Conservation (phyloP, 2,888 invertebrate genomes). For the Tipula helvola region DNA sequence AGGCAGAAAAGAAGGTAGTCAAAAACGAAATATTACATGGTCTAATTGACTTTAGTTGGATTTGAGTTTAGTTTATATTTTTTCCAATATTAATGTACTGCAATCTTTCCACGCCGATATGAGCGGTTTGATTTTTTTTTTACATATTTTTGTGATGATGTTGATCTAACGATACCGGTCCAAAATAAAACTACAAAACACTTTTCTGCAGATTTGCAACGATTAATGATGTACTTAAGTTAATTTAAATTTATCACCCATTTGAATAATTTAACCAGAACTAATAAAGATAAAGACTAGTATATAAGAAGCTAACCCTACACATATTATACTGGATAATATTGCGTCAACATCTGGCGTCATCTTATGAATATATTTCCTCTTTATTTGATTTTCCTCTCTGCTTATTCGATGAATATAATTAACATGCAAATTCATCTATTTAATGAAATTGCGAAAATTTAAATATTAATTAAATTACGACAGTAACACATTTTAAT, state of each 20-base stretch:
- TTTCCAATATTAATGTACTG: neutral
- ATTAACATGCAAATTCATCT: neutral
- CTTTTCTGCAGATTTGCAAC: neutral
- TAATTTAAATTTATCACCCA: neutral
- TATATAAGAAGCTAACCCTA: neutral
- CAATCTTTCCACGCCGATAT: neutral
- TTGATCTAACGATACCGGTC: neutral
- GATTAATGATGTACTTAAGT: neutral
- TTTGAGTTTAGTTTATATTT: neutral
- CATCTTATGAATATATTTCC: neutral
- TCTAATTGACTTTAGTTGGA: neutral
- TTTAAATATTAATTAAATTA: neutral
- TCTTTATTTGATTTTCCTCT: neutral
- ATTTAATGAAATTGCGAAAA: neutral
- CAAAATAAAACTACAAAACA: neutral
- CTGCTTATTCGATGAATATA: neutral
- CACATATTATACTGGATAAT: neutral
- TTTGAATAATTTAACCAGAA: neutral
- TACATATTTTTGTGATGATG: neutral
- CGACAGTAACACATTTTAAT: neutral
- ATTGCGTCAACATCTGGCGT: neutral
- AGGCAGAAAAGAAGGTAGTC: neutral
- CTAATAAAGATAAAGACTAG: neutral
- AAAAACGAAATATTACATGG: neutral
- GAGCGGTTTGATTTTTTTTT: neutral